Base-by-base conservation (phyloP, 2,888 invertebrate species). In the Oligia strigilis region DNA sequence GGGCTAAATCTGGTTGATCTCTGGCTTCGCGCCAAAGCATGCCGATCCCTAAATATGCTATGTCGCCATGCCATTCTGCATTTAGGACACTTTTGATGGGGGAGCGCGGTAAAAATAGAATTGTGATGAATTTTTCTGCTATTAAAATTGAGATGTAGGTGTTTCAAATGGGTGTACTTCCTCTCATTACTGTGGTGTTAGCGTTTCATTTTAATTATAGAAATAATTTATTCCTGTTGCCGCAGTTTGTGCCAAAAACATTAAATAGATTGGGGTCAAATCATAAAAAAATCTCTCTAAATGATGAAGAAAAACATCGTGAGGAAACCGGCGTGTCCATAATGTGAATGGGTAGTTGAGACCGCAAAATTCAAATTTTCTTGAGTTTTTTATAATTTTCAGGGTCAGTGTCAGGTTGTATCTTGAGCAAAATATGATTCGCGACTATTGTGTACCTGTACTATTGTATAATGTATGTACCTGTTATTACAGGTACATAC, bases 1-100 rank as follows among this genome's bases (percentile, higher is more conserved):
- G 87, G 89, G 92, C 93, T 95, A 95, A 95, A 94, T 94, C 90
- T 86, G 94, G 86, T 86, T 93, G 94, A 95, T 95, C 94, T 92
- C 92, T 96, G 96, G 96, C 95, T 81, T 72, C 19, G 9, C 8
- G 92, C 96, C 96, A 96, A 92, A 87, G 91, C 89, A 95, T 95
- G 93, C 94, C 93, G 94, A 93, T 94, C 94, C 91, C 92, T 94
- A 95, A 95, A 96, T 95, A 95, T 93, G 84, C 91, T 87, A 89
- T 95, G 96, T 96, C 95, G 91, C 94, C 90, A 93, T 95, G 95
- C 95, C 94, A 94, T 95, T 94, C 94, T 94, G 94, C 93, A 96
- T 96, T 94, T 93, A 95, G 95, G 95, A 94, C 95, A 93, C 91
- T 93, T 95, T 95, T 94, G 93, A 94, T 93, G 94, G 95, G 95